Evolutionary conservation across 2,888 invertebrate species (phyloP), one percentile per base, ranked within the genome.

Genomic region (Gortyna flavago): DNA sequence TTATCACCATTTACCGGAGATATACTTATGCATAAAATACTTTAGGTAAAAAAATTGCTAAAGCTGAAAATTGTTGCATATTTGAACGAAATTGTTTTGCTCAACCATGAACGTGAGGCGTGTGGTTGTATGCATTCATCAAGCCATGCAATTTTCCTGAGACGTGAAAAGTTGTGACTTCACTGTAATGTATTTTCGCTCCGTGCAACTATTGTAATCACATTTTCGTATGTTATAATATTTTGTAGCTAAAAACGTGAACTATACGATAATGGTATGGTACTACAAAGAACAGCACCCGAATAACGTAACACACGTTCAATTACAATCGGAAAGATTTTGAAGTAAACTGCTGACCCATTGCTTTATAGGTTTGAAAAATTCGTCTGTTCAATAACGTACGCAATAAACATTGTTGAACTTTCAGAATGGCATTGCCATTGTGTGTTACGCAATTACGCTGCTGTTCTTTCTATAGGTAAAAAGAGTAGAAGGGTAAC

Each of bases 81-180:
- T 48, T 78, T 51, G 0, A 57, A 25, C 13, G 29, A 18, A 57
- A 81, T 59, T 68, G 21, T 51, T 72, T 67, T 18, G 16, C 38
- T 57, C 6, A 51, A 48, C 57, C 9, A 57, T 7, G 16, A 35
- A 78, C 29, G 71, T 79, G 65, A 29, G 16, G 51, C 41, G 35
- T 54, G 25, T 68, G 68, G 54, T 68, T 83, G 25, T 54, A 51
- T 44, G 64, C 41, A 69, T 83, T 84, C 62, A 70, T 84, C 73
- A 69, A 74, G 51, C 35, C 25, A 68, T 85, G 72, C 81, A 83
- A 72, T 75, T 80, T 84, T 61, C 29, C 35, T 32, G 41, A 75
- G 41, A 85, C 85, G 51, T 83, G 72, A 59, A 79, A 72, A 75
- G 72, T 70, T 25, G 48, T 62, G 75, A 72, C 61, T 69, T 18